phyloP scores from a whole-genome alignment of 1,140 invertebrate genomes.

The Antheraea mylitta region DNA sequence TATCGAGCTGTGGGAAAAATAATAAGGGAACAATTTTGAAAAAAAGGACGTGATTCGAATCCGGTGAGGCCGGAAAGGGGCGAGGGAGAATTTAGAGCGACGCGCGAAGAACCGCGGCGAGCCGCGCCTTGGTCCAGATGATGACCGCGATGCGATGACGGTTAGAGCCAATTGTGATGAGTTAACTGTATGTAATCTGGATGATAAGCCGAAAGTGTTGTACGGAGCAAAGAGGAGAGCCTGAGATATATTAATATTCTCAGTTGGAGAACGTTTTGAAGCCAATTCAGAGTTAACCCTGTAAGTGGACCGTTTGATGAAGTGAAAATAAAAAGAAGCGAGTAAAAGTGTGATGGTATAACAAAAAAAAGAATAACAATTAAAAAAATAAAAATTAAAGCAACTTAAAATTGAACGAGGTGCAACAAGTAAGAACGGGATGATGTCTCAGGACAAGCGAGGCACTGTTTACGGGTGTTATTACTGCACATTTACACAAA shows the following conservation, averaged over 20 bases:
- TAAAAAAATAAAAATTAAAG: constrained; percentile 69
- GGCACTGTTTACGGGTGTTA: constrained; percentile 74
- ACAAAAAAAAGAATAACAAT: constrained; percentile 58
- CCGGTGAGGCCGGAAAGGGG: constrained; percentile 36
- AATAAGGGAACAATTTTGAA: constrained; percentile 78
- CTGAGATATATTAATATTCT: constrained; percentile 83
- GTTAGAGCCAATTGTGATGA: constrained; percentile 77
- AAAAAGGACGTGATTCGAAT: constrained; percentile 31
- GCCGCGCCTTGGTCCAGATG: neutral
- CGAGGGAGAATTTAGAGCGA: constrained; percentile 17
- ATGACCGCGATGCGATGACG: constrained; percentile 39
- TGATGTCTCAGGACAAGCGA: constrained; percentile 76
- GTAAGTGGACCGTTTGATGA: constrained; percentile 78
- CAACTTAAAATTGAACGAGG: constrained; percentile 77
- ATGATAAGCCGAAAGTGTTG: constrained; percentile 74
- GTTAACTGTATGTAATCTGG: constrained; percentile 72
- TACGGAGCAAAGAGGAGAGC: constrained; percentile 92
- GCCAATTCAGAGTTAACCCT: constrained; percentile 79
- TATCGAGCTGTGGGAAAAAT: constrained; percentile 95
- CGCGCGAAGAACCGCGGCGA: constrained; percentile 16
- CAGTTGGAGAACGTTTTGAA: constrained; percentile 72
- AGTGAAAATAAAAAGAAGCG: constrained; percentile 77
- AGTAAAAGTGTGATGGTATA: constrained; percentile 71
- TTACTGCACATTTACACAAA: constrained; percentile 73
- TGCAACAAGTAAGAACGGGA: constrained; percentile 75